phyloP scores from a whole-genome alignment of 53 echinoderm and acorn worm genomes.

The Holothuria leucospilota region DNA sequence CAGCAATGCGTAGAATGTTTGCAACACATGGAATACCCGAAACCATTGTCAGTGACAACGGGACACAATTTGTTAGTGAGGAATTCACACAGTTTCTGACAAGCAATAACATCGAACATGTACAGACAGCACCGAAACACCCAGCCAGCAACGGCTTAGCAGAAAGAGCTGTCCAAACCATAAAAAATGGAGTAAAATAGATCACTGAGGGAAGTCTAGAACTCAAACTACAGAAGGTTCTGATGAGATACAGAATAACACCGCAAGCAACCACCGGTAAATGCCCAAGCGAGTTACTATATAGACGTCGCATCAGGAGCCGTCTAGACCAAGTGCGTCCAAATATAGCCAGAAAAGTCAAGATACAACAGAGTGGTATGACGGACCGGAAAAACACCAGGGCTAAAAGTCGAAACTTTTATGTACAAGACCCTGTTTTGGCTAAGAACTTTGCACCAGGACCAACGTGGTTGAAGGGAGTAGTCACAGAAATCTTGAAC shows the following conservation, averaged over 20 bases:
- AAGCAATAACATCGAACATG: slow-evolving; percentile 60
- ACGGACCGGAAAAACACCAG: not conserved
- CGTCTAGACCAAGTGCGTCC: slow-evolving; percentile 48
- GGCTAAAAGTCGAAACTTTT: too few relatives aligned
- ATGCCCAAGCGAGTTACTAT: slow-evolving; percentile 63
- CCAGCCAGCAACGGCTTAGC: slow-evolving; percentile 64
- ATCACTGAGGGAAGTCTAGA: slow-evolving; percentile 33
- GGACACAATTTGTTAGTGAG: slow-evolving; percentile 66
- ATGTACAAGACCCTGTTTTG: slow-evolving; percentile 40
- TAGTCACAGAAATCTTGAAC: slow-evolving; percentile 24
- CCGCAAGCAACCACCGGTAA: slow-evolving; percentile 63
- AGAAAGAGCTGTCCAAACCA: slow-evolving; percentile 62
- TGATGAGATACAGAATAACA: slow-evolving; percentile 60
- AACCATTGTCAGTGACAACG: slow-evolving; percentile 68
- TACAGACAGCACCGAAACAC: slow-evolving; percentile 75
- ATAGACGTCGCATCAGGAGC: slow-evolving; percentile 36
- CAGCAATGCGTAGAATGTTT: slow-evolving; percentile 58
- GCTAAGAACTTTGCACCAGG: slow-evolving; percentile 70
- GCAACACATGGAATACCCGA: slow-evolving; percentile 68
- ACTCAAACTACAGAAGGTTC: slow-evolving; percentile 53
- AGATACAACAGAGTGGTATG: slow-evolving; percentile 13
- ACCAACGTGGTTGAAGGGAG: slow-evolving; percentile 65
- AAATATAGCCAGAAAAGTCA: slow-evolving; percentile 38
- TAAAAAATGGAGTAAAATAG: slow-evolving; percentile 44
- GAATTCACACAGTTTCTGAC: slow-evolving; percentile 55